A percentile compares a stretch with the other conserved stretches of the same genome.
phyloP scores from a whole-genome alignment of 2,888 invertebrate genomes.

The Nemapogon koenigi region DNA sequence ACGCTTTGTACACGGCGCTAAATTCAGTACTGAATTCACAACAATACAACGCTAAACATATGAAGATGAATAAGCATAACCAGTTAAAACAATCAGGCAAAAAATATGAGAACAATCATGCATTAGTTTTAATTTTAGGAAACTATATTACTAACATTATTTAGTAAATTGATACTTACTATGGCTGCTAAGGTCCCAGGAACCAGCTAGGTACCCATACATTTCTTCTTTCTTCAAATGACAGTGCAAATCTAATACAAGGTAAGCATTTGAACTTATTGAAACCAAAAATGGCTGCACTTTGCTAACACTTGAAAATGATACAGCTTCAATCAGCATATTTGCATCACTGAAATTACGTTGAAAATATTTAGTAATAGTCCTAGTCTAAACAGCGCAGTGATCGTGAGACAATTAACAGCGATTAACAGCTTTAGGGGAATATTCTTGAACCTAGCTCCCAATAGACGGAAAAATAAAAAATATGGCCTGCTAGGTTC shows the following conservation, averaged over 20 bases:
- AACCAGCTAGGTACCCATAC: conserved; percentile 94
- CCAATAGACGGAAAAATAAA: too few relatives aligned
- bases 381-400: too few relatives aligned
- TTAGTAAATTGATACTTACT: conserved; percentile 67
- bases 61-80: too few relatives aligned
- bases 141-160: neutral
- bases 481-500: too few relatives aligned
- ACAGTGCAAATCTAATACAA: conserved; percentile 92
- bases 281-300: conserved; percentile 92
- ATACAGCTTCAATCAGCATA: conserved; percentile 86
- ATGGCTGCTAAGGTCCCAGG: conserved; percentile 93
- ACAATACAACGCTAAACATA: too few relatives aligned
- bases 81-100: too few relatives aligned
- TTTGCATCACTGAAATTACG: conserved; percentile 79
- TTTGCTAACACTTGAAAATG: conserved; percentile 87
- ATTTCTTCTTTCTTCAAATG: conserved; percentile 94
- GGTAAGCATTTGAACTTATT: conserved; percentile 83
- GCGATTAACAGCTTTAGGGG: too few relatives aligned
- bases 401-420: too few relatives aligned
- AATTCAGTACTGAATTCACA: too few relatives aligned
- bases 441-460: too few relatives aligned
- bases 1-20: too few relatives aligned
- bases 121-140: neutral
- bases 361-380: neutral
- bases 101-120: too few relatives aligned